Evolutionary conservation across 2,797 vertebrate species (phyloP).

Genomic region (Tangara arthus): DNA sequence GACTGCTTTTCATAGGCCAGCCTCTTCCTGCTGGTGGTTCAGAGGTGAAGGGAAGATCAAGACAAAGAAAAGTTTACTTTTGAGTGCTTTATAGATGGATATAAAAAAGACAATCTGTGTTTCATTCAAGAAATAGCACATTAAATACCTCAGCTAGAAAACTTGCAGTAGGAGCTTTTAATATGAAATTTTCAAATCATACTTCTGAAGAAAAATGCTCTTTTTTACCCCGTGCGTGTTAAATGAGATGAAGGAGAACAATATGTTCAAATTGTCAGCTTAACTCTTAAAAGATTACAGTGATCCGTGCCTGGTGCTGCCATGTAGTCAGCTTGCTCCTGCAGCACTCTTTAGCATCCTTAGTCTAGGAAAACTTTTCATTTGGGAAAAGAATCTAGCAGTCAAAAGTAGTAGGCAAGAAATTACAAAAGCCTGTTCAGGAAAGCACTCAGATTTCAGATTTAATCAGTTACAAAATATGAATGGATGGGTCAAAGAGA

Average conservation of each 20-base stretch:
- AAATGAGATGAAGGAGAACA: background rate
- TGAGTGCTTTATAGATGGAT: background rate
- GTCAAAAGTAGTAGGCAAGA: background rate
- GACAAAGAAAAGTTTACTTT: background rate
- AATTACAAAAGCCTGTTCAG: background rate
- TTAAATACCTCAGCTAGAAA: background rate
- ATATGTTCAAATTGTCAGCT: background rate
- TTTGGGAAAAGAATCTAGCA: background rate
- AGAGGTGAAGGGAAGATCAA: background rate
- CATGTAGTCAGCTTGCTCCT: rapidly evolving
- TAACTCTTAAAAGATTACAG: background rate
- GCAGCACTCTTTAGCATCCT: background rate
- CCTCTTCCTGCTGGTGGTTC: background rate
- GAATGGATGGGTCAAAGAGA: background rate
- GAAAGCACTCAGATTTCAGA: rapidly evolving
- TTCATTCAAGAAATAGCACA: background rate
- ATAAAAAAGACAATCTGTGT: background rate
- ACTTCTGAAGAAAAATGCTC: background rate
- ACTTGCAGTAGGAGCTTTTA: background rate
- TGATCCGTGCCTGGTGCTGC: background rate
- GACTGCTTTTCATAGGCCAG: background rate
- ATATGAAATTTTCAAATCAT: background rate
- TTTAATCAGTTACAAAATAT: background rate
- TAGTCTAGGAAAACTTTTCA: background rate
- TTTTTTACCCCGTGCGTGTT: background rate